Evolutionary conservation across 2,888 invertebrate species (phyloP).

Genomic region (Endomychus coccineus): DNA sequence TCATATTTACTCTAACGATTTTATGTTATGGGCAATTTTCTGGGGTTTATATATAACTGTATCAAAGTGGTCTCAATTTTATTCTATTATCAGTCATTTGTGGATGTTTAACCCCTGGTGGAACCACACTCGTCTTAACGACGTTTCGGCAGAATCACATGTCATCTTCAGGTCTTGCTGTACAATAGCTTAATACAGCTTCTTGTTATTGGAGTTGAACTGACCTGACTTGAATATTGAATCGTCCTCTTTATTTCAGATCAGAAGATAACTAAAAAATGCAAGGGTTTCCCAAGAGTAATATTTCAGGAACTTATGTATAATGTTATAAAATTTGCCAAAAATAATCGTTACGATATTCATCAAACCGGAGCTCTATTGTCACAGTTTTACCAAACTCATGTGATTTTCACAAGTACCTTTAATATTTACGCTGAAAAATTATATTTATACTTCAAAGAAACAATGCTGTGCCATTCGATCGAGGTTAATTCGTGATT

Average conservation of each 20-base stretch:
- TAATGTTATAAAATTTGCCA: conserved; percentile 34
- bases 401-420: conserved; percentile 34
- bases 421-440: conserved; percentile 35
- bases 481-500: conserved; percentile 38
- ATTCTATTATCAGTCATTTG: no score
- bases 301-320: conserved; percentile 36
- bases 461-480: conserved; percentile 34
- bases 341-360: conserved; percentile 26
- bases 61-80: no score
- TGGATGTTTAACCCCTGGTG: no score
- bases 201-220: not conserved
- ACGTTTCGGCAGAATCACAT: no score
- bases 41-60: no score
- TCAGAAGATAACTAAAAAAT: conserved; percentile 6
- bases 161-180: no score
- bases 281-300: conserved; percentile 30
- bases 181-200: not conserved
- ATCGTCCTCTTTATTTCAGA: no score
- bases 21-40: no score
- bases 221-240: not conserved
- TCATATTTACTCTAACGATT: no score
- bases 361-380: conserved; percentile 36
- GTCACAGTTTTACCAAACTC: conserved; percentile 38
- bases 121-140: no score
- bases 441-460: conserved; percentile 37